A percentile compares a stretch with the other conserved stretches of the same genome.
These are phyloP conservation scores for Hirtodrosophila confusa DNA, from an alignment of 2,888 invertebrate genomes.

Conservation along the genomic window DNA sequence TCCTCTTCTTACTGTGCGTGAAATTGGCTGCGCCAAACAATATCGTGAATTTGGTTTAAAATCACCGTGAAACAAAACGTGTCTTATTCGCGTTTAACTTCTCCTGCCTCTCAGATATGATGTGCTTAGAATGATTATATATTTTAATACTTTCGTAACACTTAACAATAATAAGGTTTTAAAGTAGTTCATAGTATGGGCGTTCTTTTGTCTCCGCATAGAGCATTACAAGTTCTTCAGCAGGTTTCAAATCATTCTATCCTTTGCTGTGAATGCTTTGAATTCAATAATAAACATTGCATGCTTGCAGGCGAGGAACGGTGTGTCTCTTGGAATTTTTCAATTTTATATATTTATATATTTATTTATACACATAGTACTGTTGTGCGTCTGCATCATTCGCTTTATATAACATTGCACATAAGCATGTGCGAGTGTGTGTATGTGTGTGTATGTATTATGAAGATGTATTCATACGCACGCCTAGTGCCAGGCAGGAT, in stretches of 20 bases:
- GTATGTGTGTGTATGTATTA: conserved; percentile 15
- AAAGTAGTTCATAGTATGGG: too few relatives aligned
- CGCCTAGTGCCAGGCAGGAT: conserved; percentile 56
- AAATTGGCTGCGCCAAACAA: too few relatives aligned
- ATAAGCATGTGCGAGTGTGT: conserved; percentile 2
- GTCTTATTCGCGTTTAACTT: too few relatives aligned
- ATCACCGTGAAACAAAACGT: too few relatives aligned
- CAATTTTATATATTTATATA: conserved; percentile 52
- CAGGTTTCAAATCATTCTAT: neutral
- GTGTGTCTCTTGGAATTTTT: conserved; percentile 63
- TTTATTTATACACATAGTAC: conserved; percentile 7
- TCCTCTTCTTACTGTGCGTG: too few relatives aligned
- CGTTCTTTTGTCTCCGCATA: neutral
- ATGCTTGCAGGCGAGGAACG: conserved; percentile 38
- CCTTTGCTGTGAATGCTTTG: conserved; percentile 24
- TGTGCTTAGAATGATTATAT: too few relatives aligned
- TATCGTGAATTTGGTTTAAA: too few relatives aligned
- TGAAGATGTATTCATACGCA: conserved; percentile 70
- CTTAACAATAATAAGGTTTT: too few relatives aligned
- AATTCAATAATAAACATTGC: conserved; percentile 60
- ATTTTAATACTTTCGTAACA: too few relatives aligned
- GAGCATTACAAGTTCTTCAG: conserved; percentile 9
- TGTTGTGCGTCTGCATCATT: conserved; percentile 46
- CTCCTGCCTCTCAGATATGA: too few relatives aligned
- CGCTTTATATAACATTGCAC: conserved; percentile 48